phyloP scores from a whole-genome alignment of 2,113 vertebrate genomes.

The Paramisgurnus dabryanus region DNA sequence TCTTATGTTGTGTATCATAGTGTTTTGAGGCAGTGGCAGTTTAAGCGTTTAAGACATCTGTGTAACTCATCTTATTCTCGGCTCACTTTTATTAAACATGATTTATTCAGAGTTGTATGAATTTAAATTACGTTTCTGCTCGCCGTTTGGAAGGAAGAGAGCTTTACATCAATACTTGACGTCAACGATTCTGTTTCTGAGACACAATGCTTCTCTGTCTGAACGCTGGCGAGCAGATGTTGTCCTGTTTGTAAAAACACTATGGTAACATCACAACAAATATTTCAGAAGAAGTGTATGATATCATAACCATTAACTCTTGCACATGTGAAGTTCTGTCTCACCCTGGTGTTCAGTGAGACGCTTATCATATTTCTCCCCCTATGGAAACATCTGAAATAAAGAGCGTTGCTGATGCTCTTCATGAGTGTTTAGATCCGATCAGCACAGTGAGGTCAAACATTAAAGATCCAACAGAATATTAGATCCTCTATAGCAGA shows the following conservation, averaged over 20 bases:
- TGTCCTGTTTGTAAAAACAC: constrained; percentile 49
- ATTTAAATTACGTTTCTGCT: not conserved
- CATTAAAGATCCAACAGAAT: too few species aligned
- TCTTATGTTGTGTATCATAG: too few species aligned
- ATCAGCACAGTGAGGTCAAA: too few species aligned
- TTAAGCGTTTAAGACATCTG: too few species aligned
- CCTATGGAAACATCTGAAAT: too few species aligned
- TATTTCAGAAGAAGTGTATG: constrained; percentile 18
- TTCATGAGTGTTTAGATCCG: too few species aligned
- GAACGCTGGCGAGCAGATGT: constrained; percentile 47
- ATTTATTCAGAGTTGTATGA: not conserved
- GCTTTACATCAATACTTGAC: not conserved
- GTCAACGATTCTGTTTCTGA: not conserved
- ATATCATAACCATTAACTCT: not conserved
- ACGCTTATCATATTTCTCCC: too few species aligned
- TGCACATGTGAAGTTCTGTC: not conserved
- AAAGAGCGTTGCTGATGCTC: too few species aligned
- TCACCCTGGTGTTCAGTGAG: not conserved
- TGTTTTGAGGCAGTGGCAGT: too few species aligned
- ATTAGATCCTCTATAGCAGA: too few species aligned
- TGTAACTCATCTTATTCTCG: too few species aligned
- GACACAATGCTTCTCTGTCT: constrained; percentile 42
- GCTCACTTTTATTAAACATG: not conserved
- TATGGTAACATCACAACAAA: constrained; percentile 57
- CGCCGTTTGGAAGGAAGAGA: not conserved